Base-by-base conservation (phyloP, 2,113 vertebrate genomes). In the Peucedramus taeniatus region DNA sequence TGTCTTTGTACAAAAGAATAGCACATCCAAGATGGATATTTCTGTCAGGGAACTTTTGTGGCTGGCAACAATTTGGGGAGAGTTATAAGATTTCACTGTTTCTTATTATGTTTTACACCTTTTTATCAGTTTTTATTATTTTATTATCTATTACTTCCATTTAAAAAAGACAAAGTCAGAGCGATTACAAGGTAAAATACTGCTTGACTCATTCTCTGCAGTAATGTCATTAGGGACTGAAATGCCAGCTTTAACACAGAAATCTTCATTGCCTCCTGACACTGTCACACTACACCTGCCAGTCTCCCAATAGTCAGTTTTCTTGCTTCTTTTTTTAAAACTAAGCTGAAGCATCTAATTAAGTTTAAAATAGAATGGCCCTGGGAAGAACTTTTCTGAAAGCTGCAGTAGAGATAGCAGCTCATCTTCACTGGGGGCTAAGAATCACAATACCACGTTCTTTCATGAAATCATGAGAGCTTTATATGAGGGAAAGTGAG, bases 291-390 rank as follows among this genome's bases (percentile, higher is more conserved):
- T 92, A 66, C n/a, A 93, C 68, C 90, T 94, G 89, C 80, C 92
- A 87, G 47, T 96, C 89, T 90, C 77, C 45, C 72, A 74, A 1
- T 63, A 30, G 17, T 87, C 37, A 76, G 71, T 92, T 95, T 93
- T 91, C 53, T 89, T 68, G 56, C 64, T 87, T 94, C 60, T 83
- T 94, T 92, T 93, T 94, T 96, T 35, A 74, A 94, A 94, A 96
- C 78, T 59, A 82, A 91, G 54, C 39, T 64, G 70, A 93, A 95
- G 28, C 18, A 94, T 81, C 79, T 94, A 96, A 92, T 96, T 91
- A 94, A 94, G 59, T 93, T 96, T 94, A 93, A 97, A 97, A 96
- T 96, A 96, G 87, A 92, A 93, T 53, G 40, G 64, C 91, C 83
- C 65, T 78, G 60, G 88, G 82, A 96, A 91, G 56, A 94, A 42